These are phyloP conservation scores for Varroa destructor DNA, from an alignment of 1,140 invertebrate species.

Conservation along the genomic window DNA sequence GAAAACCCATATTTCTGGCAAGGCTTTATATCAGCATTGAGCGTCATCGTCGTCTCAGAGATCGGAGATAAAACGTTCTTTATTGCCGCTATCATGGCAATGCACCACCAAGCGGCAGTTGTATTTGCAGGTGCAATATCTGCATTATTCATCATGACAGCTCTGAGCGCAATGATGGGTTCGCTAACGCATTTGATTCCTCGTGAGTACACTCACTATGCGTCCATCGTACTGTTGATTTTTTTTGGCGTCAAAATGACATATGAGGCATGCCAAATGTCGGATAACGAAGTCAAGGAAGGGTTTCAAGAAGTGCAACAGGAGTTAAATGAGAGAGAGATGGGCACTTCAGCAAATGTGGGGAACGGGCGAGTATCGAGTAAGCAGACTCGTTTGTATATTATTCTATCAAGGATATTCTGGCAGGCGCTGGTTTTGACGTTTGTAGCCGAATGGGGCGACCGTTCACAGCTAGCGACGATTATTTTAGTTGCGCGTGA, in stretches of 20 bases:
- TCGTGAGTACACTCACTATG: constrained; percentile 78
- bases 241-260: constrained; percentile 99
- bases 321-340: constrained; percentile 58
- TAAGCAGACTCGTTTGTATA: constrained; percentile 31
- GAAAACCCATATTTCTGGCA: constrained; percentile 43
- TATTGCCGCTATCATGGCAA: constrained; percentile 98
- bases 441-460: constrained; percentile 97
- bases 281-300: constrained; percentile 79
- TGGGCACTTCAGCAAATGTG: background rate
- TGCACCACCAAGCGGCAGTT: constrained; percentile 81
- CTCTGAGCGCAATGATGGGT: constrained; percentile 45
- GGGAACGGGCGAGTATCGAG: background rate
- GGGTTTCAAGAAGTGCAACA: constrained; percentile 94
- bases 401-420: constrained; percentile 42
- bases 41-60: constrained; percentile 93
- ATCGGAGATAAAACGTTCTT: constrained; percentile 99
- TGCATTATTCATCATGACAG: constrained; percentile 84
- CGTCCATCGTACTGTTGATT: constrained; percentile 84
- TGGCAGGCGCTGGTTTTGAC: constrained; percentile 70
- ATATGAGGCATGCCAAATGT: constrained; percentile 84
- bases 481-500: constrained; percentile 83
- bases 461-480: constrained; percentile 88
- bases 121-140: constrained; percentile 85
- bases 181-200: constrained; percentile 53
- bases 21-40: constrained; percentile 82